phyloP scores from a whole-genome alignment of 2,888 invertebrate species.

The Megaustenia siamemsis region DNA sequence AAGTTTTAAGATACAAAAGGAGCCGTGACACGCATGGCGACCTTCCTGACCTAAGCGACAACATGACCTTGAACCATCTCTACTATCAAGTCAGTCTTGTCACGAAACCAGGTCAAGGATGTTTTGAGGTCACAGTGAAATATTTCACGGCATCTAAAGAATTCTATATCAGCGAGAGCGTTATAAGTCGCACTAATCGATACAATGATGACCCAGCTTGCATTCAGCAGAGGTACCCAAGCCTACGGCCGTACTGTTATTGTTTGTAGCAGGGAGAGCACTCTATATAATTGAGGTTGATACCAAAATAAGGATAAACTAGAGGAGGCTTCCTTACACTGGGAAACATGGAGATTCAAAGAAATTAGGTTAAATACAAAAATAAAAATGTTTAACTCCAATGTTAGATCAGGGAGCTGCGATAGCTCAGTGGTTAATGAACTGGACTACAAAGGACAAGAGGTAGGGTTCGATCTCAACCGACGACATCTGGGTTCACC shows the following conservation, averaged over 20 bases:
- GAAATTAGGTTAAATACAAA: too few relatives aligned
- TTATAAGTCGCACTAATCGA: constrained; percentile 35
- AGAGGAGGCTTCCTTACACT: too few relatives aligned
- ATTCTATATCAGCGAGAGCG: neutral
- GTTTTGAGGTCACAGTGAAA: constrained; percentile 44
- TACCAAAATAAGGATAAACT: too few relatives aligned
- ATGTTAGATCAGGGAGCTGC: too few relatives aligned
- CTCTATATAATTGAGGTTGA: too few relatives aligned
- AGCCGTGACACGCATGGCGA: constrained; percentile 44
- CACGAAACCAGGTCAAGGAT: constrained; percentile 38
- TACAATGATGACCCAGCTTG: constrained; percentile 36
- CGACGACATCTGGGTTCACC: too few relatives aligned
- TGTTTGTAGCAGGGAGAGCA: constrained; percentile 41
- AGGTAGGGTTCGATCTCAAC: too few relatives aligned
- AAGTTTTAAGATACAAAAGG: constrained; percentile 35
- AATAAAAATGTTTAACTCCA: too few relatives aligned
- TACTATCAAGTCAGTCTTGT: constrained; percentile 33
- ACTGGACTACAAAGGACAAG: too few relatives aligned
- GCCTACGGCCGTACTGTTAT: constrained; percentile 45
- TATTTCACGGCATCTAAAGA: neutral
- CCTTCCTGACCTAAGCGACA: constrained; percentile 35
- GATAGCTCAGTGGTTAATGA: too few relatives aligned
- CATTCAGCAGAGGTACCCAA: constrained; percentile 28
- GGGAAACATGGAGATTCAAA: too few relatives aligned
- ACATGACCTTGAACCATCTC: constrained; percentile 31